Evolutionary conservation across 2,888 invertebrate genomes (phyloP), one percentile per base, ranked within the genome.

Genomic region (Strigamia maritima): DNA sequence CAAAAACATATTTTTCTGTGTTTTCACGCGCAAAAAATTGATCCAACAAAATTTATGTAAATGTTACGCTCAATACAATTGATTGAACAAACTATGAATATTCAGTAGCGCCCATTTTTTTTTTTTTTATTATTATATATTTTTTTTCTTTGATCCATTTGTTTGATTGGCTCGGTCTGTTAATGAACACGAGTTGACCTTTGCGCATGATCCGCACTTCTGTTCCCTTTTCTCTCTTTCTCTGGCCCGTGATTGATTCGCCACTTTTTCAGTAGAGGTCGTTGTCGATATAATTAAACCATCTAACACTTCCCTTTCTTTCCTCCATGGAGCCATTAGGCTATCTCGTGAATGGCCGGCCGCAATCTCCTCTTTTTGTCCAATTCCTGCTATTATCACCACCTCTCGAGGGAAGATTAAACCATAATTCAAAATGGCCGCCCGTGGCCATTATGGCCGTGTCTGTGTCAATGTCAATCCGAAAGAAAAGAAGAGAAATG

Each of bases 121-220:
- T 44, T 44, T 44, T 44, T 3, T 44, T n/a, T 44, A 14, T 4
- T 4, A 1, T 54, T 54, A 0, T 3, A 54, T 19, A 7, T 19
- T 54, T 19, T 7, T 19, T 54, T 19, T 19, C 2, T 19, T 54
- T 54, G 19, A 54, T 19, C 54, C n/a, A 19, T 54, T 54, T 19
- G 8, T 19, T 54, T n/a, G 54, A 54, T 54, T 19, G 54, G 19
- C 19, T 19, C 19, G 8, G 54, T 19, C 22, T 19, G 19, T 54
- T 54, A 54, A 54, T 54, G 54, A 54, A 54, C 54, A 54, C 22
- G 54, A 54, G 54, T 54, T 54, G 54, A 54, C 54, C 54, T 54
- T 54, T 54, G 7, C 54, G 1, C 54, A 2, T 54, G 31, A 31
- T 31, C 31, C 7, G 31, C 35, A 8, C 35, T 1, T 35, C 6